A percentile compares a stretch with the other conserved stretches of the same genome.
Evolutionary conservation across 92 coral and sea anemone species (phyloP).

Genomic region (Epizoanthus scotinus): DNA sequence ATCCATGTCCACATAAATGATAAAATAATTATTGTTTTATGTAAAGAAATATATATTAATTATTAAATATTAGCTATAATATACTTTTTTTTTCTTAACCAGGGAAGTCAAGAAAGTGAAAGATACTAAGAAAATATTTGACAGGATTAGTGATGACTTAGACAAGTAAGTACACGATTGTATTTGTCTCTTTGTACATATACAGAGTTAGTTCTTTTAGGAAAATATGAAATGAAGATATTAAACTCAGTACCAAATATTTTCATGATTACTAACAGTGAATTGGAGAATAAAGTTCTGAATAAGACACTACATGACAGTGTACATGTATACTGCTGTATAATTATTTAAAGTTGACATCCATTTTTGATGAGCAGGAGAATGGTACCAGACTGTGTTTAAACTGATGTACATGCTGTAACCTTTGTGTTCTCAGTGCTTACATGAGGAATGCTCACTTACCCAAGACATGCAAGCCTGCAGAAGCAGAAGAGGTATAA

Average conservation of each 20-base stretch:
- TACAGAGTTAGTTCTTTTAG: no score
- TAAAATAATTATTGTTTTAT: no score
- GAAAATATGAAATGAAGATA: no score
- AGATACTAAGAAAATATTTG: constrained; percentile 95
- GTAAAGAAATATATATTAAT: background rate
- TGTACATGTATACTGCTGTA: no score
- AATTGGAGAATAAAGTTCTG: background rate
- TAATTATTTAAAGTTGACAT: no score
- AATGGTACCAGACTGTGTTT: no score
- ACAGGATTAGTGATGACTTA: constrained; percentile 88
- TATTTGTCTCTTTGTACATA: no score
- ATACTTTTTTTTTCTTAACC: constrained; percentile 7
- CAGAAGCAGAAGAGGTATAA: constrained; percentile 91
- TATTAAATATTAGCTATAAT: background rate
- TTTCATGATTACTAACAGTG: background rate
- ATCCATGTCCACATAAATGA: no score
- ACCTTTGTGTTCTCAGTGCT: constrained; percentile 60
- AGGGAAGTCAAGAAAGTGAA: constrained; percentile 96
- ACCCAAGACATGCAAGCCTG: constrained; percentile 76
- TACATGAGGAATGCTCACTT: constrained; percentile 89
- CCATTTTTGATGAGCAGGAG: no score
- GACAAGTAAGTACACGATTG: constrained; percentile 91
- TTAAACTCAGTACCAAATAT: no score
- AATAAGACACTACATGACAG: no score
- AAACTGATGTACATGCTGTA: background rate